Evolutionary conservation across 2,888 invertebrate genomes (phyloP), one percentile per base, ranked within the genome.

Genomic region (Sicus ferrugineus): DNA sequence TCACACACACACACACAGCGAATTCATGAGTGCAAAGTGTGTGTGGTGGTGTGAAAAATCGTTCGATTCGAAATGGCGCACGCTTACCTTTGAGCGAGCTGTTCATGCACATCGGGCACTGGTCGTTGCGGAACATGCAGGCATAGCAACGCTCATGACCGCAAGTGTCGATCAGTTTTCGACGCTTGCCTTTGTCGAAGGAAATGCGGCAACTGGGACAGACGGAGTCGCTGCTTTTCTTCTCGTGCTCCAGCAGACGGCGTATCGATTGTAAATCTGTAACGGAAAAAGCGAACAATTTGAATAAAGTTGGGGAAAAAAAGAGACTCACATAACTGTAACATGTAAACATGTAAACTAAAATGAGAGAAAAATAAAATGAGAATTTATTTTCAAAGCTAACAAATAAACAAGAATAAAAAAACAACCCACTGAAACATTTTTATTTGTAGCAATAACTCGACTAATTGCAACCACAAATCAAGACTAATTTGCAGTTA

Each of bases 91-190:
- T 83, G 71, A 83, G 75, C 69, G 84, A 84, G 75, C 78, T 83
- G 74, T 87, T 86, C 84, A 85, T 88, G 85, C 97, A 97, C 75
- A 96, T 88, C 46, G 96, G 96, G 85, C 97, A 97, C 74, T 92
- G 90, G 86, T 95, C 95, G 88, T 93, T 95, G 79, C 92, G 91
- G 88, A 96, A 95, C 90, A 96, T 93, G 86, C 97, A 97, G 76
- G 95, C 92, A 88, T 96, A 96, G 86, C 97, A 97, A 73, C 96
- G 88, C 85, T 96, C 96, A 89, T 97, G 97, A 76, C 97, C 96
- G 86, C 97, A 97, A 73, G 94, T 92, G 88, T 97, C 97, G 83
- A 96, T 96, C 81, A 97, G 89, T 85, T 94, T 93, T 86, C 97
- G 91, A 87, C 96, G 96, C 87, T 96, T 97, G 86, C 96, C 96